A percentile compares a stretch with the other conserved stretches of the same genome.
Evolutionary conservation across 2,113 vertebrate genomes (phyloP).

Genomic region (Leptobrachium ailaonicum): DNA sequence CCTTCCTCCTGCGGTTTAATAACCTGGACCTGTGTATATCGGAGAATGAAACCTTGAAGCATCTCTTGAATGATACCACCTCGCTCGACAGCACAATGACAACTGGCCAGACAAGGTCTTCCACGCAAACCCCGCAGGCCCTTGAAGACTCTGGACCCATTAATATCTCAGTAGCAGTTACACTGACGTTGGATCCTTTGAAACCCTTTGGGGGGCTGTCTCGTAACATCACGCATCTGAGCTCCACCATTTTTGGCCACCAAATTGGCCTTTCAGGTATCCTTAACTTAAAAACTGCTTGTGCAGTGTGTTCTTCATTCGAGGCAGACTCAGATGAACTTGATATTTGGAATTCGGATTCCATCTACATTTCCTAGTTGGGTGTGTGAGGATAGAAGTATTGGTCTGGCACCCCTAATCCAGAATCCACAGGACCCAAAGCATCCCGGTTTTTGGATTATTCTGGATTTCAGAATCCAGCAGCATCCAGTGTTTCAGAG

Average conservation of each 20-base stretch:
- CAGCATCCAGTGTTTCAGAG: too few species aligned
- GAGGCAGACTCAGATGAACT: too few species aligned
- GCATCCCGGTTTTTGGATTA: too few species aligned
- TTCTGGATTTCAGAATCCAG: too few species aligned
- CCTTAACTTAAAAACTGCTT: background rate
- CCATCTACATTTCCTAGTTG: too few species aligned
- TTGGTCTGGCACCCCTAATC: too few species aligned
- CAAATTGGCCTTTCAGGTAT: constrained; percentile 90
- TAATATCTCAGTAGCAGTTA: constrained; percentile 94
- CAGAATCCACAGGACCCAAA: too few species aligned
- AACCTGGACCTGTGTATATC: constrained; percentile 96
- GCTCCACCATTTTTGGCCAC: constrained; percentile 86
- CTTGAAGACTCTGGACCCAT: constrained; percentile 88
- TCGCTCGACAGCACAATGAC: constrained; percentile 86
- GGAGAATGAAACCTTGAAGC: constrained; percentile 95
- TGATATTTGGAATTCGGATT: too few species aligned
- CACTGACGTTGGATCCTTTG: constrained; percentile 89
- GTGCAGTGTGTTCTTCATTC: too few species aligned
- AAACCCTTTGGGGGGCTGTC: constrained; percentile 91
- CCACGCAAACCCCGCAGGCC: constrained; percentile 82
- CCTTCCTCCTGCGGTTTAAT: constrained; percentile 91
- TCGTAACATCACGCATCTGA: constrained; percentile 92
- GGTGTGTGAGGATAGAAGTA: too few species aligned
- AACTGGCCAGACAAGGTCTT: constrained; percentile 81
- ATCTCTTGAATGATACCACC: constrained; percentile 87